phyloP scores from a whole-genome alignment of 2,113 vertebrate species.

The Okapia johnstoni region DNA sequence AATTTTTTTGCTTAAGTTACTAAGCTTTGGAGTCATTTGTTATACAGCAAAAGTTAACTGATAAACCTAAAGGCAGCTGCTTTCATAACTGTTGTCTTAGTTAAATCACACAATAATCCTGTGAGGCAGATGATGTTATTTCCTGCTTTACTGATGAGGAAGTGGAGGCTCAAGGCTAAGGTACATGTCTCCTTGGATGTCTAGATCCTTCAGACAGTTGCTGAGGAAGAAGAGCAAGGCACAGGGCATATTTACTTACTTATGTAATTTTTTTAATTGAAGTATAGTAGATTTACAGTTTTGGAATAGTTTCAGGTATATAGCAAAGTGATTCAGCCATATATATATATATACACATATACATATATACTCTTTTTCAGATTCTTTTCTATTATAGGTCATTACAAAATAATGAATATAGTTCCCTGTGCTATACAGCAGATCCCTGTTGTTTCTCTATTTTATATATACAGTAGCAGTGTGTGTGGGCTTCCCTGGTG shows the following conservation, averaged over 20 bases:
- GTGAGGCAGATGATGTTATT: neutral
- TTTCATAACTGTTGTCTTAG: neutral
- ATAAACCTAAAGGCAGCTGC: neutral
- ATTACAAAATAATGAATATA: neutral
- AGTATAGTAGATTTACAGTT: neutral
- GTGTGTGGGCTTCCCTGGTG: neutral
- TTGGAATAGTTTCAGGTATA: neutral
- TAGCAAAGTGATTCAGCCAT: neutral
- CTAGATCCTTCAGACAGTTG: neutral
- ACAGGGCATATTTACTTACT: neutral
- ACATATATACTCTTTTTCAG: neutral
- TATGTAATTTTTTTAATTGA: neutral
- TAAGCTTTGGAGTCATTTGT: neutral
- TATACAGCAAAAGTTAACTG: neutral
- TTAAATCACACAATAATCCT: neutral
- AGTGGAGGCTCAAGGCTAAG: neutral
- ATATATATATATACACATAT: neutral
- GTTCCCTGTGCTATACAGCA: neutral
- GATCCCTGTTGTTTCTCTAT: neutral
- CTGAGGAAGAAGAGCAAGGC: neutral
- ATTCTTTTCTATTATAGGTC: neutral
- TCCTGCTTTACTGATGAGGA: neutral
- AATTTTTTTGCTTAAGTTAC: neutral
- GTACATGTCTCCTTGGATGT: neutral
- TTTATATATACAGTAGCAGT: neutral